Evolutionary conservation across 2,113 vertebrate species (phyloP).

Genomic region (Quiscalus mexicanus): DNA sequence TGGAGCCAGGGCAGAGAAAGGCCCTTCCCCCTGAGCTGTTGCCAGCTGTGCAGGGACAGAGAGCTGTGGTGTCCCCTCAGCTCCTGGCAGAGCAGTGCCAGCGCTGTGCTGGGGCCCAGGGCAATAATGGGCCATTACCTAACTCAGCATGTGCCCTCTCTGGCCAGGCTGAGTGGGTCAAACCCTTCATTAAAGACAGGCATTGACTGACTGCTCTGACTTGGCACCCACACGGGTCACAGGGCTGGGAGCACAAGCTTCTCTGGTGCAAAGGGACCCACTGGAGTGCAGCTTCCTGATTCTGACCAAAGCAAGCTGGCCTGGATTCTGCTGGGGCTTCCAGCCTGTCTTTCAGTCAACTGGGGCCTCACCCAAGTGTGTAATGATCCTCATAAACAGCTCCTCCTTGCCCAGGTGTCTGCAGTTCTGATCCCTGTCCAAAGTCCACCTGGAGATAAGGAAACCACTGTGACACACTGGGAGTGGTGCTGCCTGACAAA

Average conservation of each 20-base stretch:
- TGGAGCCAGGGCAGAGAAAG: not conserved
- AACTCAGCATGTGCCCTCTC: not conserved
- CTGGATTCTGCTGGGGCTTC: not conserved
- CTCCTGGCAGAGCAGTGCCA: not conserved
- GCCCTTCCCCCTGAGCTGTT: not conserved
- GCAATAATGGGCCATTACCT: not conserved
- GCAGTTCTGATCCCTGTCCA: not conserved
- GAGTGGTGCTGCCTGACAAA: conserved; percentile 23
- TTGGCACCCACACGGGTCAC: not conserved
- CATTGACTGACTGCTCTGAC: not conserved
- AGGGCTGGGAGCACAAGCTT: not conserved
- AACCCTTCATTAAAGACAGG: not conserved
- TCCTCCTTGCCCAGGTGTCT: not conserved
- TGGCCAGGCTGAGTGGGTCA: not conserved
- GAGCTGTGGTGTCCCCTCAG: not conserved
- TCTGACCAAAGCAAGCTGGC: not conserved
- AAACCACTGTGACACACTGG: not conserved
- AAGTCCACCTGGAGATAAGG: conserved; percentile 29
- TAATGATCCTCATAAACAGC: not conserved
- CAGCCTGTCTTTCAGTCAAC: not conserved
- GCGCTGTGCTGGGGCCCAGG: not conserved
- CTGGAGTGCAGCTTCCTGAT: not conserved
- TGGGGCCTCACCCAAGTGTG: accelerated
- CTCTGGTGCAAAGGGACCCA: not conserved
- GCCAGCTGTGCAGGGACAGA: not conserved